Percentiles rank a stretch among this genome's conserved stretches.
Conservation (phyloP, 1,140 invertebrate genomes). For the Habropoda laboriosa region DNA sequence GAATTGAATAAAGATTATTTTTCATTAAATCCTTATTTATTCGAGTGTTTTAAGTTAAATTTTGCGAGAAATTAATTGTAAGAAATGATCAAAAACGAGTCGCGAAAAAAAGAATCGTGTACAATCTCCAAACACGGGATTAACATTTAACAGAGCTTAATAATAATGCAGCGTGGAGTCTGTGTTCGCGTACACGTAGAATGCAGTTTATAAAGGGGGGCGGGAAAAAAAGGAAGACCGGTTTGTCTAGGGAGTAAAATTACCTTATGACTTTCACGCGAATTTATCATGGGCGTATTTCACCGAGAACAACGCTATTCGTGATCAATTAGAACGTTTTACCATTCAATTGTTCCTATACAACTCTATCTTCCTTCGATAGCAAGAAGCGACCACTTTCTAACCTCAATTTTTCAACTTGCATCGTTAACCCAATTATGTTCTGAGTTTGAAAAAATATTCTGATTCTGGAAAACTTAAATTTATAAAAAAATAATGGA, state of each 20-base stretch:
- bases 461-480: too few relatives aligned
- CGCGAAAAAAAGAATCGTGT: background rate
- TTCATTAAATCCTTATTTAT: too few relatives aligned
- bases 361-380: background rate
- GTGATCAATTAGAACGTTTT: constrained; percentile 46
- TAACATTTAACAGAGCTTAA: constrained; percentile 5
- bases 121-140: background rate
- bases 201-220: constrained; percentile 12
- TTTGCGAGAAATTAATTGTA: too few relatives aligned
- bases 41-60: too few relatives aligned
- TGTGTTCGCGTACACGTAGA: background rate
- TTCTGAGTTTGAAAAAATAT: too few relatives aligned
- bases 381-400: background rate
- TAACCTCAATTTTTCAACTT: background rate
- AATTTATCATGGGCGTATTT: constrained; percentile 49
- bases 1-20: too few relatives aligned
- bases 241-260: constrained; percentile 55
- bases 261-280: constrained; percentile 55
- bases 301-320: constrained; percentile 30
- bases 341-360: background rate
- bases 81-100: too few relatives aligned
- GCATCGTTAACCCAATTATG: too few relatives aligned
- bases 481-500: too few relatives aligned
- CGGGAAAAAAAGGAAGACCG: constrained; percentile 52
- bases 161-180: background rate